Percentiles rank a stretch among this genome's conserved stretches.
Evolutionary conservation across 1,140 invertebrate species (phyloP).

Genomic region (Pogonognathellus flavescens): DNA sequence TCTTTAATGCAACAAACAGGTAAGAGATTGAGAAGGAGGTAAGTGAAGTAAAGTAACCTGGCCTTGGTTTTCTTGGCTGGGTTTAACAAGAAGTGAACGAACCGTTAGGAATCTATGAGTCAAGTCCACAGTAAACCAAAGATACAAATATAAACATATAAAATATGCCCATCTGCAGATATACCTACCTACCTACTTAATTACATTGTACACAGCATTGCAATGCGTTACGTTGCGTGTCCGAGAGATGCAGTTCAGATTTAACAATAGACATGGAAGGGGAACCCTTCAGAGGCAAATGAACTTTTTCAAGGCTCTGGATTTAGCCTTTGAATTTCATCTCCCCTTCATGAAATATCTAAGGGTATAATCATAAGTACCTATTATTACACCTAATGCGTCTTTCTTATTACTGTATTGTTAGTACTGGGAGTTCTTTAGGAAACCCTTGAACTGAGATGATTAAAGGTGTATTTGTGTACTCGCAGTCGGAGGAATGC

Average conservation of each 20-base stretch:
- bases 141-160: constrained; percentile 24
- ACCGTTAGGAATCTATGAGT: constrained; percentile 40
- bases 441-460: too few species aligned
- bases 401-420: too few species aligned
- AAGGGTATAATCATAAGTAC: too few species aligned
- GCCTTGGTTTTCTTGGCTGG: constrained; percentile 25
- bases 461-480: neutral
- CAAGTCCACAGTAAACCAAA: constrained; percentile 24
- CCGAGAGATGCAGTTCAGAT: too few species aligned
- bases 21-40: neutral
- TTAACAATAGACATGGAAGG: neutral
- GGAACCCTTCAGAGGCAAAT: constrained; percentile 28
- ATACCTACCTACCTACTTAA: constrained; percentile 25
- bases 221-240: too few species aligned
- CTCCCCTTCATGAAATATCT: too few species aligned
- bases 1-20: constrained; percentile 19
- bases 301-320: constrained; percentile 15
- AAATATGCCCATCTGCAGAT: neutral
- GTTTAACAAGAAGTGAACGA: constrained; percentile 37
- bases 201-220: too few species aligned
- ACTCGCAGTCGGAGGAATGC: neutral
- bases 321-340: neutral
- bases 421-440: too few species aligned
- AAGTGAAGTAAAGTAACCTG: constrained; percentile 17
- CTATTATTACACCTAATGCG: too few species aligned